Evolutionary conservation across 1,140 invertebrate genomes (phyloP), one percentile per base, ranked within the genome.

Genomic region (Forficula auricularia): DNA sequence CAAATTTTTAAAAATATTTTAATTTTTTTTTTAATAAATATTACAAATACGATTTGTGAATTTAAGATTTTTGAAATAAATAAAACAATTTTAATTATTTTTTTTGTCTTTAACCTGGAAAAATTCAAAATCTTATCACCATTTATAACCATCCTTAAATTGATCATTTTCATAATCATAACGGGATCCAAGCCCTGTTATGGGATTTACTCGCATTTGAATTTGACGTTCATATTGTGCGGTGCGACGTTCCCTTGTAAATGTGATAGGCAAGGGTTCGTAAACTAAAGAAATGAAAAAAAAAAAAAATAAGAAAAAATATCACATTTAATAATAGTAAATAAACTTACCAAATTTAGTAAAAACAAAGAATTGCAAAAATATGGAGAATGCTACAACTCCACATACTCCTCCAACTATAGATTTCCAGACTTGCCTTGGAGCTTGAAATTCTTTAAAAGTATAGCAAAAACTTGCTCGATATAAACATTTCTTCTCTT

Each of bases 401-500:
- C 77, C 46, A 0, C 82, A 51, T 2, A 56, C 44, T 46, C 70
- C 57, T 36, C 82, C 85, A 19, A 82, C 0, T 1, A 78, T 59
- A 12, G 64, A 66, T 65, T 95, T 96, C 88, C 88, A 94, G 56
- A 87, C 76, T 6, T 89, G 89, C 34, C 77, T 79, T 19, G 82
- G 77, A 3, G 88, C 87, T 43, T 79, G 66, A 51, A 94, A 75
- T 66, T 97, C 92, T 27, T 79, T 72, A 59, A 87, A 90, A 8
- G 92, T 97, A 58, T 89, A 82, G 55, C 90, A 81, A 64, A 90
- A 97, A 47, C 82, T 88, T 1, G 79, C 75, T 53, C 92, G 71
- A 66, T 97, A 97, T 12, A 97, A 62, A 1, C 71, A 68, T 67
- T 96, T 96, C 61, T 95, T 96, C 53, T 98, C 92, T 51, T 90